phyloP scores from a whole-genome alignment of 2,797 vertebrate genomes.

The Periparus ater region DNA sequence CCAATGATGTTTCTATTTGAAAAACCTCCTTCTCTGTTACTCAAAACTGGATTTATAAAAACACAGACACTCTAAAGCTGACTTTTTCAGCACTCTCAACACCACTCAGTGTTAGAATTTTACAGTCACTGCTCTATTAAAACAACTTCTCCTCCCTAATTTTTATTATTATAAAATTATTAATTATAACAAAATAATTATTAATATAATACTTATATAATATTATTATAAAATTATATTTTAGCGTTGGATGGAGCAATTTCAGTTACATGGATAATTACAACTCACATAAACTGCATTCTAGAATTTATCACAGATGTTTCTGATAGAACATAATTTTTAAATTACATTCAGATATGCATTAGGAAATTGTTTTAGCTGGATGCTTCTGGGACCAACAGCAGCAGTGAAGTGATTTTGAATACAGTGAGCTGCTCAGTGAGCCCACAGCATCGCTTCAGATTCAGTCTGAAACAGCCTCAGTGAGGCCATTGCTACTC shows the following conservation, averaged over 20 bases:
- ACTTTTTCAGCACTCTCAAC: not conserved
- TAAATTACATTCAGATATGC: not conserved
- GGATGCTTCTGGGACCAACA: not conserved
- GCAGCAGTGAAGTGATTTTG: not conserved
- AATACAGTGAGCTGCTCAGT: not conserved
- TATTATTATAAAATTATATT: too few relatives aligned
- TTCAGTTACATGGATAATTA: not conserved
- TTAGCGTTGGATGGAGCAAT: not conserved
- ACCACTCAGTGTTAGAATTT: not conserved
- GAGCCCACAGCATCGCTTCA: not conserved
- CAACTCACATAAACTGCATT: not conserved
- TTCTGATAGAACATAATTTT: not conserved
- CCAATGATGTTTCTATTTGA: not conserved
- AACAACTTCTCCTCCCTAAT: not conserved
- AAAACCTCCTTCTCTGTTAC: not conserved
- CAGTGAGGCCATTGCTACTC: not conserved
- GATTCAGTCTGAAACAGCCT: not conserved
- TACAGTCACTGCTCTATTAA: not conserved
- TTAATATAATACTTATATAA: too few relatives aligned
- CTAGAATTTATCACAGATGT: not conserved
- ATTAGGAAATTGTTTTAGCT: not conserved
- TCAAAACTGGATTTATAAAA: not conserved
- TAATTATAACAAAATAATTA: too few relatives aligned
- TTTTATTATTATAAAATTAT: not conserved
- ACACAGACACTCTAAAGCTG: not conserved